phyloP scores from a whole-genome alignment of 2,113 vertebrate species.

The Dipodomys merriami region DNA sequence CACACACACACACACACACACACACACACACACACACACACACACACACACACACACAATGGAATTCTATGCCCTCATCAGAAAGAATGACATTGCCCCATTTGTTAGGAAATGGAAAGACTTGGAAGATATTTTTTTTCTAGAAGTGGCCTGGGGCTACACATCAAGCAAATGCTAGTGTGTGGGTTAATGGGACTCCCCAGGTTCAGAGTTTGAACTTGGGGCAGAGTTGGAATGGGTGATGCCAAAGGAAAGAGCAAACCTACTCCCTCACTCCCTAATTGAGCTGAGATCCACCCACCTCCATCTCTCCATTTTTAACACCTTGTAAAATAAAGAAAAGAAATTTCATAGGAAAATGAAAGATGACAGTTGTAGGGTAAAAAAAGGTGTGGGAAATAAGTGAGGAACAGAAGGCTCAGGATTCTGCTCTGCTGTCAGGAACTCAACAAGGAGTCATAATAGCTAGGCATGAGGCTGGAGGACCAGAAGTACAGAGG shows the following conservation, averaged over 20 bases:
- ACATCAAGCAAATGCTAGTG: neutral
- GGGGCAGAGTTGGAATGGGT: neutral
- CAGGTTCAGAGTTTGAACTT: neutral
- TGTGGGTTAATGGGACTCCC: neutral
- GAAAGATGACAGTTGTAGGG: slow-evolving; percentile 71
- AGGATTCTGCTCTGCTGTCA: slow-evolving; percentile 49
- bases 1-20: too few species aligned
- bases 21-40: too few species aligned
- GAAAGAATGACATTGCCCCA: too few species aligned
- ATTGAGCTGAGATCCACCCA: slow-evolving; percentile 36
- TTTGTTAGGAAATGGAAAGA: too few species aligned
- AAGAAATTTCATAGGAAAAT: slow-evolving; percentile 60
- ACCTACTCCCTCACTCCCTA: neutral
- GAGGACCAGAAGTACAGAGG: neutral
- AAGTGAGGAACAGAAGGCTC: slow-evolving; percentile 68
- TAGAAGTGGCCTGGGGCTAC: neutral
- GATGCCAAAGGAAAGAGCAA: neutral
- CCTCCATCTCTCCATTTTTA: slow-evolving; percentile 55
- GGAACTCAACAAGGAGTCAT: neutral
- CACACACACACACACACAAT: too few species aligned
- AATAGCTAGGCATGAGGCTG: neutral
- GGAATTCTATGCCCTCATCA: too few species aligned
- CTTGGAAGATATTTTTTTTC: neutral
- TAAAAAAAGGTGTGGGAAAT: slow-evolving; percentile 65
- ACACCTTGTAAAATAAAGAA: neutral